Conservation (phyloP, 2,888 invertebrate species). For the Drosophila sordidula region DNA sequence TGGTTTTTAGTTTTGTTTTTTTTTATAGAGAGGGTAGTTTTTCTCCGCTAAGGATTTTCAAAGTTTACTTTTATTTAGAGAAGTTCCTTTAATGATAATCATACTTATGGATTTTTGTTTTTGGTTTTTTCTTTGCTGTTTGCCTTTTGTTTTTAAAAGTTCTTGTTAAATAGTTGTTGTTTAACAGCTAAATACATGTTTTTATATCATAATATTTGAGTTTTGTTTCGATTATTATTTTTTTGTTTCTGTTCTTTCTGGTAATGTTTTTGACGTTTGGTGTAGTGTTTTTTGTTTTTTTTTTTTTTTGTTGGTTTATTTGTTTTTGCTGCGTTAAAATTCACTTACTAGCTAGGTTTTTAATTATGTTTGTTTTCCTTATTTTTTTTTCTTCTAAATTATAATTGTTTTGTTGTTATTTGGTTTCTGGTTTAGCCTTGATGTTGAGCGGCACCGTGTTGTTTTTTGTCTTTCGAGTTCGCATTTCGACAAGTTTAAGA, state of each 20-base stretch:
- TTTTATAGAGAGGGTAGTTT: constrained; percentile 78
- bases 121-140: constrained; percentile 52
- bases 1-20: constrained; percentile 51
- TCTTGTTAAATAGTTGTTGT: constrained; percentile 66
- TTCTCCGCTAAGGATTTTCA: constrained; percentile 80
- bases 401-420: constrained; percentile 64
- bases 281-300: constrained; percentile 41
- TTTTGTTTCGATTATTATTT: constrained; percentile 32
- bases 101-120: constrained; percentile 68
- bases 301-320: constrained; percentile 26
- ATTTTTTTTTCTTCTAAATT: constrained; percentile 45
- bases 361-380: constrained; percentile 9
- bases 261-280: constrained; percentile 53
- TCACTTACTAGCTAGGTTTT: constrained; percentile 70
- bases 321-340: constrained; percentile 73
- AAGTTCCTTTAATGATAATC: constrained; percentile 80
- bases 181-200: constrained; percentile 77
- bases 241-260: constrained; percentile 43
- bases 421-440: constrained; percentile 69
- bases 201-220: constrained; percentile 64
- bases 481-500: constrained; percentile 80
- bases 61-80: constrained; percentile 81
- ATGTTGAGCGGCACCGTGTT: constrained; percentile 67
- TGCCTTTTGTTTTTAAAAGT: constrained; percentile 56
- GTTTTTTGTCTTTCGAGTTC: constrained; percentile 59